Percentiles rank a stretch among this genome's conserved stretches.
These are phyloP conservation scores for Maylandia zebra DNA, from an alignment of 2,113 vertebrate species.

Conservation along the genomic window DNA sequence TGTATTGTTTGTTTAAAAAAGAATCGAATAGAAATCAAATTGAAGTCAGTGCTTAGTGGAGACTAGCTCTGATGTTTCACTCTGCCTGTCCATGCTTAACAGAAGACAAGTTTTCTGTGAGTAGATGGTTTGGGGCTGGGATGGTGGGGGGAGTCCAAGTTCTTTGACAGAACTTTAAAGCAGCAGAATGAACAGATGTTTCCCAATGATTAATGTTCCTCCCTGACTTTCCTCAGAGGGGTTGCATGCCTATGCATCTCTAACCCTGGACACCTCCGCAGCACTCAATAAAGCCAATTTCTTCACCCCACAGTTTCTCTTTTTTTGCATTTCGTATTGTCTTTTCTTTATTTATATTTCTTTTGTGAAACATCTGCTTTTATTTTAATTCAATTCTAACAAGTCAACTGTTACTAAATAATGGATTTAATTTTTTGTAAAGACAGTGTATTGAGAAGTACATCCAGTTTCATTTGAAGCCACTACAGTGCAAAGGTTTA, in stretches of 20 bases:
- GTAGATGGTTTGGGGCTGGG: background rate
- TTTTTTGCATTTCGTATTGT: background rate
- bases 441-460: background rate
- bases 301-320: conserved; percentile 5
- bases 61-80: conserved; percentile 48
- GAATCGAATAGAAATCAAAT: conserved; percentile 27
- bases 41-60: conserved; percentile 20
- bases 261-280: conserved; percentile 23
- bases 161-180: conserved; percentile 71
- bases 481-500: background rate
- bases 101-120: conserved; percentile 35
- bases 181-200: conserved; percentile 73
- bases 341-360: background rate
- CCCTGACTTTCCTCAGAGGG: conserved; percentile 53
- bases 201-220: conserved; percentile 71
- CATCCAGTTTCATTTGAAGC: background rate
- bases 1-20: conserved; percentile 31
- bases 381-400: background rate
- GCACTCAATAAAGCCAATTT: conserved; percentile 30
- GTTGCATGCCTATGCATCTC: conserved; percentile 47
- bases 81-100: conserved; percentile 42
- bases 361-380: background rate
- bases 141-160: background rate
- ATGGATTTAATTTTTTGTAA: background rate
- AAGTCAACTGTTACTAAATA: background rate